Percentiles rank a stretch among this genome's conserved stretches.
Evolutionary conservation across 2,888 invertebrate species (phyloP).

Genomic region (Athalia rosae): DNA sequence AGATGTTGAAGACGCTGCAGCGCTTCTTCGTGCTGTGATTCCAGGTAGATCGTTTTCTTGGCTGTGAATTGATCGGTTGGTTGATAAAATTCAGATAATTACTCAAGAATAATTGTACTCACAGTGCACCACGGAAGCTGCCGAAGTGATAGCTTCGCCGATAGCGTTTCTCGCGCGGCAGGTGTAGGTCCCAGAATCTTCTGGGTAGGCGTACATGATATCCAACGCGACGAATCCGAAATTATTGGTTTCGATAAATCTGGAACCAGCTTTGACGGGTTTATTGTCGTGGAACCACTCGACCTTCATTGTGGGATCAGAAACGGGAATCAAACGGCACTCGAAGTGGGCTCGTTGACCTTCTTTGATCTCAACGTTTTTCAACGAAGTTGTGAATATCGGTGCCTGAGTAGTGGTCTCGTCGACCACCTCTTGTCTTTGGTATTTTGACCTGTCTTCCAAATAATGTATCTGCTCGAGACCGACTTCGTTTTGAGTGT

Average conservation of each 20-base stretch:
- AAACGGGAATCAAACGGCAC: slow-evolving; percentile 94
- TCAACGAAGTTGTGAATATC: slow-evolving; percentile 93
- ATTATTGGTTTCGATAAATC: slow-evolving; percentile 96
- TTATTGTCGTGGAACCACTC: slow-evolving; percentile 97
- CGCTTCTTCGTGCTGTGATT: slow-evolving; percentile 92
- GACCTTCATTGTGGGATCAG: slow-evolving; percentile 93
- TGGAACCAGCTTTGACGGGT: slow-evolving; percentile 93
- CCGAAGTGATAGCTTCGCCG: slow-evolving; percentile 95
- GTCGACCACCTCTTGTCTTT: slow-evolving; percentile 84
- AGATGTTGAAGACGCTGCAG: slow-evolving; percentile 87
- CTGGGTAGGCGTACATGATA: slow-evolving; percentile 95
- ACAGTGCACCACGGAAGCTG: slow-evolving; percentile 88
- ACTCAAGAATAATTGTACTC: slow-evolving; percentile 65
- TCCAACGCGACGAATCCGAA: slow-evolving; percentile 98
- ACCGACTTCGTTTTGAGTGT: slow-evolving; percentile 91
- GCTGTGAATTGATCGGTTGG: slow-evolving; percentile 66
- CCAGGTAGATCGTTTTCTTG: slow-evolving; percentile 88
- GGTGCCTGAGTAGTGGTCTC: slow-evolving; percentile 94
- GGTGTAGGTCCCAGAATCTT: slow-evolving; percentile 97
- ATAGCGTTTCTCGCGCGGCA: slow-evolving; percentile 93
- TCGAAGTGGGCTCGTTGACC: slow-evolving; percentile 97
- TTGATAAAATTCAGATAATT: slow-evolving; percentile 10
- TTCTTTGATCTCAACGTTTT: slow-evolving; percentile 94
- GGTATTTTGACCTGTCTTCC: slow-evolving; percentile 88
- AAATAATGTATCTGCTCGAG: slow-evolving; percentile 92